phyloP scores from a whole-genome alignment of 2,888 invertebrate species.

The Caenorhabditis panamensis region DNA sequence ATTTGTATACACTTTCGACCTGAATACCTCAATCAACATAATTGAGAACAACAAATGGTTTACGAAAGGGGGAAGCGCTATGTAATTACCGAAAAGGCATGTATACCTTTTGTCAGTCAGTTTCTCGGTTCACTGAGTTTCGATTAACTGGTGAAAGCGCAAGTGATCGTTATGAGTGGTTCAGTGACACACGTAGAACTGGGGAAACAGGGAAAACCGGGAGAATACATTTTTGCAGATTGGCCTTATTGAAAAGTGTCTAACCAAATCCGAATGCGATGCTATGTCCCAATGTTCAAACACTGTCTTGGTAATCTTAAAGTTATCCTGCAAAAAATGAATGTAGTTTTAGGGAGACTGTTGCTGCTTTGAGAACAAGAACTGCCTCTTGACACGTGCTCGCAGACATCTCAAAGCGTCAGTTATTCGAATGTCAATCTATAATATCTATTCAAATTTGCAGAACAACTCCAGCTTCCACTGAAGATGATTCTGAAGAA shows the following conservation, averaged over 20 bases:
- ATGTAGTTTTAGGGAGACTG: constrained; percentile 26
- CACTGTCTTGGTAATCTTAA: constrained; percentile 34
- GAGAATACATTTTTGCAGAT: constrained; percentile 22
- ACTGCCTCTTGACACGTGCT: constrained; percentile 50
- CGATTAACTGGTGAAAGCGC: constrained; percentile 5
- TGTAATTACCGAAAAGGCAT: constrained; percentile 45
- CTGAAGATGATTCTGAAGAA: constrained; percentile 46
- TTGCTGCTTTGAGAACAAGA: constrained; percentile 51
- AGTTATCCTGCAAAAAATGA: not conserved
- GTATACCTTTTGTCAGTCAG: constrained; percentile 52
- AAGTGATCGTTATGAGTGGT: constrained; percentile 10
- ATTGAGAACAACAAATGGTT: constrained; percentile 57
- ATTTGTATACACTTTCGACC: constrained; percentile 27
- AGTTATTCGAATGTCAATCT: too few species aligned
- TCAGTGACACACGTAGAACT: too few species aligned
- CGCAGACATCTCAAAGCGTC: constrained; percentile 48
- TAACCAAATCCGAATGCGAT: constrained; percentile 43
- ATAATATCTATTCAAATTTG: too few species aligned
- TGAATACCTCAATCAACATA: constrained; percentile 38
- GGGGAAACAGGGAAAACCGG: not conserved
- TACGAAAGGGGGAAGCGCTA: constrained; percentile 32
- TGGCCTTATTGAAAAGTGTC: constrained; percentile 46
- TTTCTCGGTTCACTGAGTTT: constrained; percentile 51
- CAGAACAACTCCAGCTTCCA: constrained; percentile 38
- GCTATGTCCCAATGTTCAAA: constrained; percentile 44